phyloP scores from a whole-genome alignment of 2,888 invertebrate species.

The Athalia circularis region DNA sequence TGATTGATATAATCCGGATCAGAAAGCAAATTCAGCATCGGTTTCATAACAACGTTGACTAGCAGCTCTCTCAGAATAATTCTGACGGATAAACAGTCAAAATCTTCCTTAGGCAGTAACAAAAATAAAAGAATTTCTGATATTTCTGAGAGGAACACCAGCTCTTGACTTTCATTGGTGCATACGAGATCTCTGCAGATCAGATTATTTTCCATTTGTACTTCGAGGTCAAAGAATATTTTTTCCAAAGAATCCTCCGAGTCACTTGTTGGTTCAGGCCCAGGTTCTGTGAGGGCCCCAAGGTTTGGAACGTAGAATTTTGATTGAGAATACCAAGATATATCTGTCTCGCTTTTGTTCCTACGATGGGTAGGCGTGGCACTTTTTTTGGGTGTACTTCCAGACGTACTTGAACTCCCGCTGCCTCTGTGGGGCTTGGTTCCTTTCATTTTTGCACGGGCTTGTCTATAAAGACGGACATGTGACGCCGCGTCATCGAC shows the following conservation, averaged over 20 bases:
- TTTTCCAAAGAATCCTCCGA: slow-evolving; percentile 77
- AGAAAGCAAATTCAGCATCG: slow-evolving; percentile 83
- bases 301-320: slow-evolving; percentile 78
- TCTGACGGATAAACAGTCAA: slow-evolving; percentile 88
- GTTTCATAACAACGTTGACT: slow-evolving; percentile 83
- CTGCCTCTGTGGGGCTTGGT: slow-evolving; percentile 65
- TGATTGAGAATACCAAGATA: slow-evolving; percentile 81
- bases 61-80: slow-evolving; percentile 86
- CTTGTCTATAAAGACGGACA: slow-evolving; percentile 89
- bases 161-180: slow-evolving; percentile 80
- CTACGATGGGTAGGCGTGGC: slow-evolving; percentile 78
- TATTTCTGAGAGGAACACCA: slow-evolving; percentile 88
- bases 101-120: slow-evolving; percentile 88
- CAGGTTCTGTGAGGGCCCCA: slow-evolving; percentile 67
- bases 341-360: slow-evolving; percentile 85
- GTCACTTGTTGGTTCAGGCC: slow-evolving; percentile 58
- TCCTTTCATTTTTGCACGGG: slow-evolving; percentile 75
- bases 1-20: slow-evolving; percentile 96
- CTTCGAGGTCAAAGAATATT: slow-evolving; percentile 92
- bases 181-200: slow-evolving; percentile 89
- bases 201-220: slow-evolving; percentile 87
- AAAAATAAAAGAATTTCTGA: slow-evolving; percentile 89
- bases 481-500: slow-evolving; percentile 95
- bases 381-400: slow-evolving; percentile 69
- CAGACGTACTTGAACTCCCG: slow-evolving; percentile 67